These are phyloP conservation scores for Rhagonycha lutea DNA, from an alignment of 2,888 invertebrate species.

Conservation along the genomic window DNA sequence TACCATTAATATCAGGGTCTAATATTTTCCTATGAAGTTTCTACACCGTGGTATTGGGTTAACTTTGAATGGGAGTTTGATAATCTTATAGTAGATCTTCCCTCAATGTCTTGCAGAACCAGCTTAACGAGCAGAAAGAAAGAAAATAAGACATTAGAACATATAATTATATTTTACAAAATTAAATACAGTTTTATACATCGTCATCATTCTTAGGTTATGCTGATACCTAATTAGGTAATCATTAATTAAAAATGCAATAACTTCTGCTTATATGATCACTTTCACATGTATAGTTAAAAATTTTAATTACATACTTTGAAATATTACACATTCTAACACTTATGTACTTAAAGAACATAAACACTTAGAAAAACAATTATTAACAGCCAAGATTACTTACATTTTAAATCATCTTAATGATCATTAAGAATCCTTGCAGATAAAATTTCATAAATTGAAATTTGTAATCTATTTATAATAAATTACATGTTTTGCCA, in stretches of 20 bases:
- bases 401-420: too few relatives aligned
- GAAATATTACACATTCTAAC: not conserved
- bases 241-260: not conserved
- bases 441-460: too few relatives aligned
- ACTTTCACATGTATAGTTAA: not conserved
- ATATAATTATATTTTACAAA: not conserved
- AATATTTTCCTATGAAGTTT: too few relatives aligned
- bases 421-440: too few relatives aligned
- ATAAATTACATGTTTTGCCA: too few relatives aligned
- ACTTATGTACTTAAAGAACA: not conserved
- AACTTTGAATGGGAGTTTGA: too few relatives aligned
- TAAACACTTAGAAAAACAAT: not conserved
- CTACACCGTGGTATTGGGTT: too few relatives aligned
- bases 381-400: too few relatives aligned
- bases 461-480: too few relatives aligned
- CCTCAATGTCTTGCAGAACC: too few relatives aligned
- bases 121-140: not conserved
- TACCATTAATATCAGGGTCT: too few relatives aligned
- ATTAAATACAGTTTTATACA: not conserved
- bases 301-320: not conserved
- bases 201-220: not conserved
- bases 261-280: not conserved
- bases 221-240: not conserved
- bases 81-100: too few relatives aligned
- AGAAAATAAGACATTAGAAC: not conserved